These are phyloP conservation scores for Epizoanthus fatuus DNA, from an alignment of 92 coral and sea anemone species.

Conservation along the genomic window DNA sequence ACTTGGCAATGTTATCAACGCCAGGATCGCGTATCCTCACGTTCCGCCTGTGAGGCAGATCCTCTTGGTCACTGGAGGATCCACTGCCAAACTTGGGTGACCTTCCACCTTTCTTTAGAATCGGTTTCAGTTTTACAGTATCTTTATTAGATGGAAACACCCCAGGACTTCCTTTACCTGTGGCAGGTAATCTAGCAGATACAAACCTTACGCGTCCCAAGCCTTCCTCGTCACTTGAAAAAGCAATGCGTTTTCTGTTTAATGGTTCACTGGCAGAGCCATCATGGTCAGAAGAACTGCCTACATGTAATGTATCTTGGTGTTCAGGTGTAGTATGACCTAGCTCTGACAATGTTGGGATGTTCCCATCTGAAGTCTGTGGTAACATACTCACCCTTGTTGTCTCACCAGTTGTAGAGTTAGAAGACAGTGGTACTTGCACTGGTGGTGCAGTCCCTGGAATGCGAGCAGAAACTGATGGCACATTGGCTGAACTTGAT, in stretches of 20 bases:
- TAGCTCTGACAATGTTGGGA: slow-evolving; percentile 1
- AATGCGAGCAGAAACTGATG: slow-evolving; percentile 23
- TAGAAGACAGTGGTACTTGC: background rate
- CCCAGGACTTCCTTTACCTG: slow-evolving; percentile 70
- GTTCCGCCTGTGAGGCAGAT: slow-evolving; percentile 25
- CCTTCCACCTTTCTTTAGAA: slow-evolving; percentile 76
- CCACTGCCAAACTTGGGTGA: slow-evolving; percentile 48
- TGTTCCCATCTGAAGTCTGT: background rate
- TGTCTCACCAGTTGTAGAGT: background rate
- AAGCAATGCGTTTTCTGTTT: slow-evolving; percentile 1
- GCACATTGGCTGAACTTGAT: background rate
- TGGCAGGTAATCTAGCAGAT: slow-evolving; percentile 94
- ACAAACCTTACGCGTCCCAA: slow-evolving; percentile 88
- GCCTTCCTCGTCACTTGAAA: slow-evolving; percentile 80
- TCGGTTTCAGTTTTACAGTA: slow-evolving; percentile 71
- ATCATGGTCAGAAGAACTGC: background rate
- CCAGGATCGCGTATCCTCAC: slow-evolving; percentile 16
- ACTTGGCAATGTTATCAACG: slow-evolving; percentile 6
- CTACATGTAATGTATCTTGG: slow-evolving; percentile 1
- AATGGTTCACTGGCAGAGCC: slow-evolving; percentile 13
- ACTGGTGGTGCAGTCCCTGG: background rate
- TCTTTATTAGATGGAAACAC: slow-evolving; percentile 40
- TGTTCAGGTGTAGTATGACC: slow-evolving; percentile 7
- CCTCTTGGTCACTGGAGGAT: slow-evolving; percentile 74
- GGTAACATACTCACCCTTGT: background rate